Base-by-base conservation (phyloP, 2,888 invertebrate species). In the Coelopa pilipes region DNA sequence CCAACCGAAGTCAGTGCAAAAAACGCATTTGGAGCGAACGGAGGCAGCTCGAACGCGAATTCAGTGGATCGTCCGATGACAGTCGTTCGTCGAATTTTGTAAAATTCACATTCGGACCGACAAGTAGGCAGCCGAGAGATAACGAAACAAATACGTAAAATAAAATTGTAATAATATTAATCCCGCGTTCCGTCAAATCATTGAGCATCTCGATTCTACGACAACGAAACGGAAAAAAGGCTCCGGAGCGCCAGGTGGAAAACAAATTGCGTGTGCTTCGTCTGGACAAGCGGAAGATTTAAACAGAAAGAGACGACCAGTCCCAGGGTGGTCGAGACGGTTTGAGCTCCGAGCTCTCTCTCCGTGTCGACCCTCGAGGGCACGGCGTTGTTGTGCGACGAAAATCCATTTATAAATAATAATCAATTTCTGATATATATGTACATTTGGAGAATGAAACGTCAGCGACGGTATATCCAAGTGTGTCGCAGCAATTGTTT, bases 41-140 rank as follows among this genome's bases (percentile, higher is more conserved):
- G 76, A 72, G 74, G 72, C 74, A 68, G 70, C 46, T 47, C 15
- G 24, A 50, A 46, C 19, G n/a, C 49, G 53, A 67, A 73, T 72
- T 73, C 73, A 72, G 66, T 72, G 72, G 72, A 47, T 69, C 65
- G 59, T 63, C 47, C 49, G 74, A 70, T 45, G 75, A 74, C 59
- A 79, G 78, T 79, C 78, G 74, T 74, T 60, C 73, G 62, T 74
- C 70, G 77, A 73, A 76, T 78, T 77, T 79, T 74, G 76, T 73
- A 77, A 77, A 74, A 68, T 76, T 65, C 76, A 70, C 75, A 74
- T 71, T 55, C 46, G 45, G 45, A 67, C 21, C 34, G 34, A 34
- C 34, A 34, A 34, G 34, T 4, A 34, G 7, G 34, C 59, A 45
- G 50, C 17, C 34, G 70, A 67, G 24, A 59, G 24, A 34, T 17